Base-by-base conservation (phyloP, 2,888 invertebrate species). In the Lacanobia wlatinum region DNA sequence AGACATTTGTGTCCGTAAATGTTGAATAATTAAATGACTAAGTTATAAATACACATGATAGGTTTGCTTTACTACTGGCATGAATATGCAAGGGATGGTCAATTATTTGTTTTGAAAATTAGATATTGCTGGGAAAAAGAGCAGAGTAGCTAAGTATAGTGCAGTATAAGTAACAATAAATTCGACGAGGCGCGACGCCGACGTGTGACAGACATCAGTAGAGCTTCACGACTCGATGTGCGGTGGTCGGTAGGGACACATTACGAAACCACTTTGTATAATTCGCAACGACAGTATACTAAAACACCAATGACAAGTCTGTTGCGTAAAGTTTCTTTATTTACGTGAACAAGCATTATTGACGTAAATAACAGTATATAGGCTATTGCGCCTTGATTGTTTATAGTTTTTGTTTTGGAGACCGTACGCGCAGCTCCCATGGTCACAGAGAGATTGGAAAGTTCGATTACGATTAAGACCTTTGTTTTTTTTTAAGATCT, bases 281-380 rank as follows among this genome's bases (percentile, higher is more conserved):
- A 73, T 75, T 76, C 69, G 69, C 76, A 71, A 84, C 62, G 68
- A 75, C 71, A 80, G 65, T 80, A 70, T 68, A 64, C 78, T 68
- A 80, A 77, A 85, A 77, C 71, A 72, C 77, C 75, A 84, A 73
- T 82, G 84, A 83, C 75, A 80, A 75, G 59, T 68, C 34, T 21
- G 34, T 79, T 79, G 69, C 76, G 58, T 67, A 73, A 79, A 43
- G 70, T 65, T 70, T 73, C 56, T 70, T 79, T 80, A 70, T 70
- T 84, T 82, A 75, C 69, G 70, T 50, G 75, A 77, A 70, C 70
- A 56, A 61, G 64, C 74, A 76, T 68, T 68, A 69, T 60, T 62
- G 48, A 70, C 52, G 76, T 66, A 74, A 78, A 78, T 68, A 48
- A 59, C 63, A 76, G 62, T 28, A 28, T 21, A 48, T 23, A 59